These are phyloP conservation scores for Phymorhynchus buccinoides DNA, from an alignment of 1,140 invertebrate species.

Conservation along the genomic window DNA sequence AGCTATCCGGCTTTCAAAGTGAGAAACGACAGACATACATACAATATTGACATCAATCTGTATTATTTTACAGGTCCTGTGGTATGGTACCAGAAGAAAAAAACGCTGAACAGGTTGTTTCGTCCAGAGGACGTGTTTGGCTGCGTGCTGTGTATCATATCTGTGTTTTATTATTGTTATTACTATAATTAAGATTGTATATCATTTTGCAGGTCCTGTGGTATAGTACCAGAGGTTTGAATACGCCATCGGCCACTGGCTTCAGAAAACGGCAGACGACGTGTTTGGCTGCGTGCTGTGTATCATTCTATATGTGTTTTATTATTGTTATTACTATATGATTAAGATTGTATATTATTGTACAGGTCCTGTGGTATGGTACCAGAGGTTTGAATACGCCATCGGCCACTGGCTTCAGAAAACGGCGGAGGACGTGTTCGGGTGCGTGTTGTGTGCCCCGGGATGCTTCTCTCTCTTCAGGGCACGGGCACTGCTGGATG, in stretches of 20 bases:
- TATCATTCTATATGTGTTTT: not conserved
- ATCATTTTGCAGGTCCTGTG: slow-evolving; percentile 84
- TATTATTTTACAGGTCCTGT: slow-evolving; percentile 83
- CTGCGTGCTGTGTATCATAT: slow-evolving; percentile 79
- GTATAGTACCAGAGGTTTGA: slow-evolving; percentile 84
- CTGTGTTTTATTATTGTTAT: too few species aligned
- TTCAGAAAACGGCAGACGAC: slow-evolving; percentile 81
- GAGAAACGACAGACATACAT: too few species aligned
- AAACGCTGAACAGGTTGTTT: slow-evolving; percentile 73
- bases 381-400: slow-evolving; percentile 81
- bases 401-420: slow-evolving; percentile 82
- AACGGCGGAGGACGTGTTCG: slow-evolving; percentile 80
- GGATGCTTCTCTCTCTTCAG: slow-evolving; percentile 98
- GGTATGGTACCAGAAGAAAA: slow-evolving; percentile 85
- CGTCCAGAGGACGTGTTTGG: slow-evolving; percentile 80
- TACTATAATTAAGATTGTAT: not conserved
- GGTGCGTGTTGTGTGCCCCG: slow-evolving; percentile 82
- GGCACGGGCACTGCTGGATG: slow-evolving; percentile 93
- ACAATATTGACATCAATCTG: not conserved
- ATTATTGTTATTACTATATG: too few species aligned
- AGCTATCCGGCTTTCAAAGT: too few species aligned
- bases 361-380: slow-evolving; percentile 89
- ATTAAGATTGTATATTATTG: slow-evolving; percentile 41
- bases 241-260: slow-evolving; percentile 80
- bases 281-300: not conserved